Percentiles rank a stretch among this genome's conserved stretches.
Conservation (phyloP, 2,113 vertebrate genomes). For the Nicator chloris region DNA sequence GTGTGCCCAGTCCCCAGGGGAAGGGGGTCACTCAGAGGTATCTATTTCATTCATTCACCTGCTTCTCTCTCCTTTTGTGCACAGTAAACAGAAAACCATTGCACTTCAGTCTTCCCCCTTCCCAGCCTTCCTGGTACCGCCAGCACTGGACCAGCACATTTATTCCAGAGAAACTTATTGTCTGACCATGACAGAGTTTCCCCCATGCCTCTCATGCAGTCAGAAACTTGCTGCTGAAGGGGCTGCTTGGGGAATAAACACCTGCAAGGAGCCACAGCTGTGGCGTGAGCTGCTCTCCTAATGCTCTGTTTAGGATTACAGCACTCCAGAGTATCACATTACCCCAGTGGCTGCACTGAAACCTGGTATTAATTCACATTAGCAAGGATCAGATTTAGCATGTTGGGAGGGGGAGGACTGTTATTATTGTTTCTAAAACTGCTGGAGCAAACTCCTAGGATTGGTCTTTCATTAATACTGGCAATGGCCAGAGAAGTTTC, state of each 20-base stretch:
- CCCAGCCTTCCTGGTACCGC: neutral
- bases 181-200: neutral
- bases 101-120: neutral
- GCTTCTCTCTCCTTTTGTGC: neutral
- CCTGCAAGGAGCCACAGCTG: conserved; percentile 22
- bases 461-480: conserved; percentile 10
- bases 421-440: conserved; percentile 40
- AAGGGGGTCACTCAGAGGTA: neutral
- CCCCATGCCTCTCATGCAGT: neutral
- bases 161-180: neutral
- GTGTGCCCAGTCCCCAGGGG: neutral
- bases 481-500: neutral
- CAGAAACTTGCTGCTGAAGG: neutral
- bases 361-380: conserved; percentile 42
- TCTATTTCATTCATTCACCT: neutral
- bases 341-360: neutral
- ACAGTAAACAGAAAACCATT: neutral
- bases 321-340: neutral
- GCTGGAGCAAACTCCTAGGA: conserved; percentile 7
- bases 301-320: conserved; percentile 45
- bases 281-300: neutral
- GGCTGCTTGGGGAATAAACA: neutral
- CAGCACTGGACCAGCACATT: neutral
- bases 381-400: conserved; percentile 6
- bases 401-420: neutral